Evolutionary conservation across 1,140 invertebrate genomes (phyloP).

Genomic region (Drosophila mayri): DNA sequence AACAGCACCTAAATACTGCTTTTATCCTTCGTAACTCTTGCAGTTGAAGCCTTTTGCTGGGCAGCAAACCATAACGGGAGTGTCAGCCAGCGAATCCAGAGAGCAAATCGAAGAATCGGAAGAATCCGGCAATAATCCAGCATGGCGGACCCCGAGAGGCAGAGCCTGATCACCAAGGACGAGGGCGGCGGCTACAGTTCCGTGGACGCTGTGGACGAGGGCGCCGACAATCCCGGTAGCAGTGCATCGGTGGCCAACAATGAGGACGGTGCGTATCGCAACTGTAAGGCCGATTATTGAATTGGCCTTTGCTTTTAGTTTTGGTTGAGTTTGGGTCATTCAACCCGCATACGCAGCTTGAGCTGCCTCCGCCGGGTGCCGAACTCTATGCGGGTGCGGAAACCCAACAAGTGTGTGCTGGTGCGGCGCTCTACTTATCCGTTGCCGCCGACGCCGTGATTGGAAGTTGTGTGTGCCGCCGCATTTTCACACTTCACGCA

Average conservation of each 20-base stretch:
- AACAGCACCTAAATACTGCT: conserved; percentile 20
- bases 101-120: not conserved
- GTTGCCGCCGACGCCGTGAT: conserved; percentile 45
- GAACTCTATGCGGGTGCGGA: conserved; percentile 37
- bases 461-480: conserved; percentile 53
- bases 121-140: conserved; percentile 28
- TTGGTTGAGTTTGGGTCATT: conserved; percentile 32
- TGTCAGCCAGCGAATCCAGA: conserved; percentile 25
- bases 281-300: conserved; percentile 11
- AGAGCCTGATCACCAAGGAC: conserved; percentile 72
- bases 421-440: conserved; percentile 57
- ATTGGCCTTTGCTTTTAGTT: conserved; percentile 9
- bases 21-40: conserved; percentile 28
- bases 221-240: conserved; percentile 65
- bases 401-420: conserved; percentile 76
- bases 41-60: conserved; percentile 71
- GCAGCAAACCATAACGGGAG: conserved; percentile 67
- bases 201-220: conserved; percentile 54
- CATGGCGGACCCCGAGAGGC: conserved; percentile 73
- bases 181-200: conserved; percentile 60
- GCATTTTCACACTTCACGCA: conserved; percentile 67
- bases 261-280: conserved; percentile 68
- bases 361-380: conserved; percentile 10
- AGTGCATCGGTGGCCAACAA: conserved; percentile 49
- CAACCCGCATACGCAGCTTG: conserved; percentile 43